These are phyloP conservation scores for Aphelinus certus DNA, from an alignment of 1,140 invertebrate genomes.

Conservation along the genomic window DNA sequence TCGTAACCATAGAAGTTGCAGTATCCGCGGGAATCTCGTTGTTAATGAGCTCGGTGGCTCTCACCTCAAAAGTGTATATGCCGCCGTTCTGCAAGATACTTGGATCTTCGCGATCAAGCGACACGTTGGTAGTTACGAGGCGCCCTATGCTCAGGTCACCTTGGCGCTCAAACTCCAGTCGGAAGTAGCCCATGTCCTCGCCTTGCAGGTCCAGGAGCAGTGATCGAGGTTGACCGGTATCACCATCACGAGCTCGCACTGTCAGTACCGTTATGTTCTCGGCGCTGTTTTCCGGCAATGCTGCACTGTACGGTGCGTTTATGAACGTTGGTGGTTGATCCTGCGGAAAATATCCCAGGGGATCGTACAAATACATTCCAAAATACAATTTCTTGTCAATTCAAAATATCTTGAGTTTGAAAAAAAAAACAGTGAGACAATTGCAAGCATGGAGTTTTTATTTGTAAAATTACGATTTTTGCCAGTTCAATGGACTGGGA, in stretches of 20 bases:
- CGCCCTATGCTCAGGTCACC: constrained; percentile 64
- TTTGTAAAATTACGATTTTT: too few species aligned
- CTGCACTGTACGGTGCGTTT: constrained; percentile 81
- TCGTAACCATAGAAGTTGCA: constrained; percentile 75
- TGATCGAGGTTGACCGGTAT: constrained; percentile 76
- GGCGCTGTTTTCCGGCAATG: constrained; percentile 77
- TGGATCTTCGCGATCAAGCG: constrained; percentile 79
- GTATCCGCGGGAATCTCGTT: constrained; percentile 75
- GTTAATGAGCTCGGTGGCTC: constrained; percentile 79
- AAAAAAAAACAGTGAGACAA: too few species aligned
- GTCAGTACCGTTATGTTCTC: constrained; percentile 71
- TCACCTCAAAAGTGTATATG: constrained; percentile 78
- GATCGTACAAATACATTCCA: too few species aligned
- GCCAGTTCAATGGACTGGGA: too few species aligned
- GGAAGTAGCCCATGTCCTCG: constrained; percentile 76
- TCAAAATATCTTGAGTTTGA: too few species aligned
- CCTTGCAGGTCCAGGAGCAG: constrained; percentile 75
- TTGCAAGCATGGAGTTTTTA: too few species aligned
- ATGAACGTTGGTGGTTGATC: constrained; percentile 84
- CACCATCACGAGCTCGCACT: constrained; percentile 79
- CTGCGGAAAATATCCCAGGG: constrained; percentile 45
- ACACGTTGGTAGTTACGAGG: constrained; percentile 72
- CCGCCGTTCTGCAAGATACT: constrained; percentile 79
- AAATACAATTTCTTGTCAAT: too few species aligned
- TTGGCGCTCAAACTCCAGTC: constrained; percentile 66